Percentiles rank a stretch among this genome's conserved stretches.
phyloP scores from a whole-genome alignment of 2,888 invertebrate genomes.

The Drosophila limbata region DNA sequence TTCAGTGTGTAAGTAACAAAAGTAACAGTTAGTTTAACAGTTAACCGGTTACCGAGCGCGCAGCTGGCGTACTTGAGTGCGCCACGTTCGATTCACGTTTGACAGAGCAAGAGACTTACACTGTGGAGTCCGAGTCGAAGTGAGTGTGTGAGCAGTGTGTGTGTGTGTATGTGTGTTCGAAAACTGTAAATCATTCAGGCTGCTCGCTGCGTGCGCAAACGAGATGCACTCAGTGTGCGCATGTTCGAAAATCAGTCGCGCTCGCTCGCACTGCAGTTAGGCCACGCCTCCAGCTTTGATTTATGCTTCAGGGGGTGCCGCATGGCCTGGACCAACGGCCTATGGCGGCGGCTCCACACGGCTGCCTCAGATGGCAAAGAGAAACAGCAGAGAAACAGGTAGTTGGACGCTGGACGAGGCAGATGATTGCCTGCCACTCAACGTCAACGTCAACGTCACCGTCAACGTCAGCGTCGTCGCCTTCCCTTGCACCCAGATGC shows the following conservation, averaged over 20 bases:
- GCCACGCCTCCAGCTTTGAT: slow-evolving; percentile 80
- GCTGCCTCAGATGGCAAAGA: slow-evolving; percentile 46
- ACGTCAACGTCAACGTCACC: slow-evolving; percentile 60
- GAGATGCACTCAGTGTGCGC: slow-evolving; percentile 47
- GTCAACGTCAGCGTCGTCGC: slow-evolving; percentile 37
- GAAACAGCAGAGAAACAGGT: slow-evolving; percentile 79
- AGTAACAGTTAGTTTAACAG: slow-evolving; percentile 25
- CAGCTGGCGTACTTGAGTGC: slow-evolving; percentile 77
- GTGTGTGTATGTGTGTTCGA: slow-evolving; percentile 67
- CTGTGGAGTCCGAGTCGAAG: slow-evolving; percentile 36
- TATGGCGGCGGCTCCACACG: slow-evolving; percentile 61
- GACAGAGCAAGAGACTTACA: slow-evolving; percentile 52
- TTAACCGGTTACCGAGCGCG: slow-evolving; percentile 73
- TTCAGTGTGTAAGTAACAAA: slow-evolving; percentile 12
- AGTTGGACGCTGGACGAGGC: slow-evolving; percentile 72
- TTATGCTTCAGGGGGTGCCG: slow-evolving; percentile 75
- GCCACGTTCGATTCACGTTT: slow-evolving; percentile 79
- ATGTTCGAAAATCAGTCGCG: slow-evolving; percentile 57
- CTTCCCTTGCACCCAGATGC: slow-evolving; percentile 18
- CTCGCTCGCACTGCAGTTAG: slow-evolving; percentile 44
- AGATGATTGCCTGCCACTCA: slow-evolving; percentile 70
- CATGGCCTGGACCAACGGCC: slow-evolving; percentile 71
- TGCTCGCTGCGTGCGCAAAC: slow-evolving; percentile 46
- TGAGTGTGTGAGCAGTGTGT: slow-evolving; percentile 12
- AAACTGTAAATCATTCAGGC: slow-evolving; percentile 79